Base-by-base conservation (phyloP, 2,888 invertebrate species). In the Choreutis nemorana region DNA sequence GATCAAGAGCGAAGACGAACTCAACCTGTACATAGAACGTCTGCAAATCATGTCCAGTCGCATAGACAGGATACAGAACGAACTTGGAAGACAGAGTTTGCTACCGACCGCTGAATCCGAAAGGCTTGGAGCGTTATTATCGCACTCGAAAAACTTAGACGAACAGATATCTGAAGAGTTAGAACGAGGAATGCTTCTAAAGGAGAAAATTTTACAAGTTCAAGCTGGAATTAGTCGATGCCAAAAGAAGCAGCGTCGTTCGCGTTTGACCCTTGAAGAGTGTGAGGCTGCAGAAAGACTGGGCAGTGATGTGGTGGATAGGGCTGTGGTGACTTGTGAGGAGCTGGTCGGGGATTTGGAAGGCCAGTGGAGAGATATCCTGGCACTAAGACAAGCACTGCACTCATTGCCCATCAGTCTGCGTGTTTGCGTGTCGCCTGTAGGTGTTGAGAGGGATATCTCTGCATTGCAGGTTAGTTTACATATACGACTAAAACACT, bases 1-100 rank as follows among this genome's bases (percentile, higher is more conserved):
- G 0, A 86, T 93, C 24, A 91, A 89, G 51, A 91, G 86, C 29
- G 91, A 90, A 48, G 92, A 93, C 42, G 92, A 93, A 50, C 72
- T 93, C 1, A 86, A 87, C 43, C 71, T 91, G 4, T 92, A 92
- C 50, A 87, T 91, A 5, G 91, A 93, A 60, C 79, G 91, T 28
- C 68, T 92, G 5, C 90, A 91, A 65, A 87, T 91, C 1, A 81
- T 90, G 62, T 86, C 84, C 20, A 83, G 84, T 2, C 83, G 91
- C 8, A 84, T 90, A n/a, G 87, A 87, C 31, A 82, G 87, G 27
- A 90, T 91, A 38, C 88, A 91, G 49, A 89, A 91, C 48, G 91
- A 92, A 55, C 70, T 92, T 12, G 88, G 90, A 0, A 82, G 88
- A 33, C 64, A 91, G 24, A 91, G 90, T 20, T 68, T 91, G 22